These are phyloP conservation scores for Sebastes jordani DNA, from an alignment of 2,797 vertebrate genomes.

Conservation along the genomic window DNA sequence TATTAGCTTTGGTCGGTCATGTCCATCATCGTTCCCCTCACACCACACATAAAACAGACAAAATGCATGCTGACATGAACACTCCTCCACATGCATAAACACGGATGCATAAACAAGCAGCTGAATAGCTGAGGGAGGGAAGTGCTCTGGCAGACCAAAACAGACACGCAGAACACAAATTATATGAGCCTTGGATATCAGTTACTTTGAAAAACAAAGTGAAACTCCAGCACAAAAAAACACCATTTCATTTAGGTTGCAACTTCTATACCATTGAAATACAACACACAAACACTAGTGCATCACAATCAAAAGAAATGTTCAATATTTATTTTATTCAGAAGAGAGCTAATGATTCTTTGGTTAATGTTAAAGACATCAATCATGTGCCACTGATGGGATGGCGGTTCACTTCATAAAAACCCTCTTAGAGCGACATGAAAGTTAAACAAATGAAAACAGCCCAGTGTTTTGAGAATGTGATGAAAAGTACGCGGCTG, in stretches of 20 bases:
- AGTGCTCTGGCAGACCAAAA: constrained; percentile 28
- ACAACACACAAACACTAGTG: neutral
- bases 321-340: neutral
- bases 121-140: constrained; percentile 15
- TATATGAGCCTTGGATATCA: neutral
- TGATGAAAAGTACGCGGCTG: constrained; percentile 66
- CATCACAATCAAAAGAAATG: neutral
- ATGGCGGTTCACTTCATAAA: constrained; percentile 51
- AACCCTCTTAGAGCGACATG: constrained; percentile 39
- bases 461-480: constrained; percentile 44
- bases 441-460: constrained; percentile 68
- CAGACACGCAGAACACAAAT: constrained; percentile 9
- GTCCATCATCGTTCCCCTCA: neutral
- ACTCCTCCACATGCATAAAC: constrained; percentile 23
- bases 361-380: constrained; percentile 39
- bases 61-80: constrained; percentile 2
- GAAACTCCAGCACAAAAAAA: constrained; percentile 17
- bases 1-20: neutral
- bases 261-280: neutral
- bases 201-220: constrained; percentile 6
- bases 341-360: constrained; percentile 4
- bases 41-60: constrained; percentile 8
- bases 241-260: neutral
- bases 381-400: constrained; percentile 24
- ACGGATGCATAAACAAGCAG: constrained; percentile 49